Evolutionary conservation across 2,797 vertebrate genomes (phyloP).

Genomic region (Myotis findleyi): DNA sequence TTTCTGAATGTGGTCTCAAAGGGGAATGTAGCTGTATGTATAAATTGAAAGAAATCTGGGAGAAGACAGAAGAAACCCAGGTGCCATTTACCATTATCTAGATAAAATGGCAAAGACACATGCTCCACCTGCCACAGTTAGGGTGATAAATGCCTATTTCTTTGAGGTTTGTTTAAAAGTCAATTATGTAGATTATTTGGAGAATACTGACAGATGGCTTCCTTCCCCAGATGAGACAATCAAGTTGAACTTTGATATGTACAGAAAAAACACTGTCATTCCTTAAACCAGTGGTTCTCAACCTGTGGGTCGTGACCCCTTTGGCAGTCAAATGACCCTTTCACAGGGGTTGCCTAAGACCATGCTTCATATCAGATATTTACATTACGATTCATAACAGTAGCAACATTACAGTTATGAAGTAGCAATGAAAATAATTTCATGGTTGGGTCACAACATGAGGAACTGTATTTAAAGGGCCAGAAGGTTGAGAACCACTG

Average conservation of each 20-base stretch:
- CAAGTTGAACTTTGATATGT: constrained; percentile 88
- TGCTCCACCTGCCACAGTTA: constrained; percentile 87
- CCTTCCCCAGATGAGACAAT: constrained; percentile 87
- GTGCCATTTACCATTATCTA: constrained; percentile 84
- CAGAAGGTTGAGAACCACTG: too few species aligned
- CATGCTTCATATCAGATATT: too few species aligned
- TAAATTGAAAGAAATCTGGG: constrained; percentile 75
- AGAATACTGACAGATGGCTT: constrained; percentile 89
- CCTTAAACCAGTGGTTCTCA: constrained; percentile 75
- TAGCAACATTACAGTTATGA: too few species aligned
- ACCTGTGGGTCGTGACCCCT: too few species aligned
- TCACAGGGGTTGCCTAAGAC: too few species aligned
- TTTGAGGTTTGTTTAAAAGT: constrained; percentile 89
- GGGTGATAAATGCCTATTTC: constrained; percentile 88
- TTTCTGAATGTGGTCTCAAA: constrained; percentile 52
- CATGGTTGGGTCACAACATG: too few species aligned
- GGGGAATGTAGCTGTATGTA: background rate
- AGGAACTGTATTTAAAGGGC: too few species aligned
- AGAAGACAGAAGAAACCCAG: constrained; percentile 73
- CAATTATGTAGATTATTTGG: constrained; percentile 91
- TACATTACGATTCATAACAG: too few species aligned
- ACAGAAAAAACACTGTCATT: constrained; percentile 86
- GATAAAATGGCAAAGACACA: constrained; percentile 86
- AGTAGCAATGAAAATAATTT: too few species aligned
- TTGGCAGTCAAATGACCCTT: too few species aligned